Conservation (phyloP, 2,113 vertebrate genomes). For the Ranitomeya variabilis region DNA sequence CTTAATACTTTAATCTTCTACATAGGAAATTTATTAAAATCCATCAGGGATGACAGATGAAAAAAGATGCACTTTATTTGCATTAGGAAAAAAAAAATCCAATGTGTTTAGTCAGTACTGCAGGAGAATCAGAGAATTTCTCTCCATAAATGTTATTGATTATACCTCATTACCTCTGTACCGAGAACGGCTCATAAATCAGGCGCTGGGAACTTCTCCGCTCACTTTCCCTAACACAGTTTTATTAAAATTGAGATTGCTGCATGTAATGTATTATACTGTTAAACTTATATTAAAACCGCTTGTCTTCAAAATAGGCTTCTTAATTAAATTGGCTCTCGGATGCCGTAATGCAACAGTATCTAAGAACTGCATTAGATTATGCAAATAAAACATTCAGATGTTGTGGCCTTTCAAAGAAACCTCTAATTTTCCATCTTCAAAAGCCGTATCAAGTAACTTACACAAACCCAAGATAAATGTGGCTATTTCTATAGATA, state of each 20-base stretch:
- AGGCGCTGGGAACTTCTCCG: not conserved
- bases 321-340: conserved; percentile 54
- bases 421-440: conserved; percentile 48
- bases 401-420: conserved; percentile 45
- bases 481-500: conserved; percentile 49
- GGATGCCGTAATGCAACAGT: not conserved
- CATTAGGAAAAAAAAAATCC: conserved; percentile 12
- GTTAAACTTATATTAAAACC: conserved; percentile 25
- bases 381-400: conserved; percentile 1
- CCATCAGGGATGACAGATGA: conserved; percentile 1
- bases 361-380: not conserved
- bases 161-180: conserved; percentile 12
- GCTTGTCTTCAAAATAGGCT: not conserved
- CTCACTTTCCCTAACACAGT: not conserved
- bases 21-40: conserved; percentile 37
- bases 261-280: conserved; percentile 54
- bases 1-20: not conserved
- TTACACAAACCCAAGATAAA: conserved; percentile 50
- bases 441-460: conserved; percentile 46
- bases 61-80: conserved; percentile 3
- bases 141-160: conserved; percentile 24
- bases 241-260: conserved; percentile 39
- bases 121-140: not conserved
- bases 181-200: not conserved
- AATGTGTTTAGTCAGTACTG: conserved; percentile 24